phyloP scores from a whole-genome alignment of 1,140 invertebrate species.

The Listronotus bonariensis region DNA sequence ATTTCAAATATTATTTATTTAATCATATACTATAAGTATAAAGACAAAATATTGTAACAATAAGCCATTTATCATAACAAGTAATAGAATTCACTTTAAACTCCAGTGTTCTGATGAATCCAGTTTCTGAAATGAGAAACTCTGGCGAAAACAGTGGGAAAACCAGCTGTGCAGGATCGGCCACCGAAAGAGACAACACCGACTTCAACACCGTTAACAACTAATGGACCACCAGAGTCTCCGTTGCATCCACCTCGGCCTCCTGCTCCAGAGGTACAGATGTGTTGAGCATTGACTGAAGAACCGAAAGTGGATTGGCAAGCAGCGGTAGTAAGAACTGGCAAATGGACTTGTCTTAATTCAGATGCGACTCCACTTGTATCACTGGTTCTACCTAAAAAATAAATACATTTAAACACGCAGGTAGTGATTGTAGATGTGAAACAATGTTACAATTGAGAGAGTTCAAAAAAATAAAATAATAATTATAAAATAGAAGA shows the following conservation, averaged over 20 bases:
- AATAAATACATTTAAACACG: neutral
- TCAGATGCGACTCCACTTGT: slow-evolving; percentile 11
- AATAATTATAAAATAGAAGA: neutral
- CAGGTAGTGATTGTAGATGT: neutral
- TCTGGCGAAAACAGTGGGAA: slow-evolving; percentile 55
- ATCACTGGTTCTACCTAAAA: slow-evolving; percentile 21
- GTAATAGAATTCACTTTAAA: no score
- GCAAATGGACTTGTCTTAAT: slow-evolving; percentile 4
- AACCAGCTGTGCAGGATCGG: slow-evolving; percentile 54
- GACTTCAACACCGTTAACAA: slow-evolving; percentile 37
- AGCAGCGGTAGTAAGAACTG: slow-evolving; percentile 12
- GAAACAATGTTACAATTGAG: neutral
- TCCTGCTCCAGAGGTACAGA: slow-evolving; percentile 32
- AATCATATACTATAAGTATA: no score
- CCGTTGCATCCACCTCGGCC: slow-evolving; percentile 31
- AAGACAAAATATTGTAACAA: no score
- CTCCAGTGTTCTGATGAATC: no score
- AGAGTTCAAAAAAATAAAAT: neutral
- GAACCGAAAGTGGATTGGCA: slow-evolving; percentile 6
- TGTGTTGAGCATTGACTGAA: slow-evolving; percentile 41
- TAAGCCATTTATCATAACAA: no score
- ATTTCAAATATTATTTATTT: no score
- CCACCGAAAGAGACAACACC: slow-evolving; percentile 56
- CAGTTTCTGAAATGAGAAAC: slow-evolving; percentile 48
- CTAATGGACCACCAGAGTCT: slow-evolving; percentile 39